Conservation (phyloP, 2,113 vertebrate species). For the Callionymus lyra region DNA sequence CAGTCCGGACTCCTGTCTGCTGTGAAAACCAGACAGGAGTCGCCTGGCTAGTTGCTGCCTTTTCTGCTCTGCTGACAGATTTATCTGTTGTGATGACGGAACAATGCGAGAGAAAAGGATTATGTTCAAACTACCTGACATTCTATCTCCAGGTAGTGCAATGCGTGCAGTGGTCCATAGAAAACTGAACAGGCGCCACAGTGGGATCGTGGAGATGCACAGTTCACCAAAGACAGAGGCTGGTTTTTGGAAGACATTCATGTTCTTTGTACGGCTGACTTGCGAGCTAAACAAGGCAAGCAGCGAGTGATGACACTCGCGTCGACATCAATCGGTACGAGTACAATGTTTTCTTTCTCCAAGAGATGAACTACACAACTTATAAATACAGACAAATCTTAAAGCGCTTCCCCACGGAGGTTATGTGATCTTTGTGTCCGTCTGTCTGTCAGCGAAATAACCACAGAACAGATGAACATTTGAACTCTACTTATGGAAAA, state of each 20-base stretch:
- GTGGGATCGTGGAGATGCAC: constrained; percentile 2
- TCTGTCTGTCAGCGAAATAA: too few relatives aligned
- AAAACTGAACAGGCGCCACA: constrained; percentile 10
- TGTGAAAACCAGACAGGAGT: constrained; percentile 30
- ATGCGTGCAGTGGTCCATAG: constrained; percentile 10
- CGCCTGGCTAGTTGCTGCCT: constrained; percentile 24
- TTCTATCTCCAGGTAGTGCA: constrained; percentile 27
- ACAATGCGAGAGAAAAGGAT: constrained; percentile 34
- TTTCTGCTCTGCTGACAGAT: constrained; percentile 53
- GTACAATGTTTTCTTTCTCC: too few relatives aligned
- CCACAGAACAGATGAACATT: too few relatives aligned
- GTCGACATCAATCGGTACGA: too few relatives aligned
- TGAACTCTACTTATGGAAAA: too few relatives aligned
- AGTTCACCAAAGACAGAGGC: neutral
- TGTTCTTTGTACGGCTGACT: constrained; percentile 5
- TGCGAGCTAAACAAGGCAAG: constrained; percentile 16
- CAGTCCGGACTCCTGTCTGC: constrained; percentile 38
- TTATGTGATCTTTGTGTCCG: too few relatives aligned
- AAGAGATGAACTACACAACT: too few relatives aligned
- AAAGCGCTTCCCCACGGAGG: too few relatives aligned
- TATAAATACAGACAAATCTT: too few relatives aligned
- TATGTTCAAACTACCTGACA: constrained; percentile 31
- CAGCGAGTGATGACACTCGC: constrained; percentile 31
- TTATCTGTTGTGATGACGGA: constrained; percentile 45
- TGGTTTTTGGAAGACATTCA: constrained; percentile 11